A percentile compares a stretch with the other conserved stretches of the same genome.
phyloP scores from a whole-genome alignment of 1,140 invertebrate genomes.

The Spodoptera litura region DNA sequence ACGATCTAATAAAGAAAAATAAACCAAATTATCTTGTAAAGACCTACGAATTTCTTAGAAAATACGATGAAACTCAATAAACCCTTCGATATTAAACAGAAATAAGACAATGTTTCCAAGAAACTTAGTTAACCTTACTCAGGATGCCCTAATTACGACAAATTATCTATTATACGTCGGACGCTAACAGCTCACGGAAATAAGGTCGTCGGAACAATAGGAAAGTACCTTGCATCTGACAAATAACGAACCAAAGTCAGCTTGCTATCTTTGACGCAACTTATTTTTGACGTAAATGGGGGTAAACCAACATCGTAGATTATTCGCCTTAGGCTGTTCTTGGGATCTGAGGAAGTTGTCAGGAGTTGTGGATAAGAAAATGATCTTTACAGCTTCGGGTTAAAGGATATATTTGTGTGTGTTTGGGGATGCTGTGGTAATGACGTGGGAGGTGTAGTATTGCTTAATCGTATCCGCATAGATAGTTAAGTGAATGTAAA shows the following conservation, averaged over 20 bases:
- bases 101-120: neutral
- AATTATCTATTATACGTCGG: conserved; percentile 21
- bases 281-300: conserved; percentile 63
- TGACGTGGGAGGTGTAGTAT: conserved; percentile 15
- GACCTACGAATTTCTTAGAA: neutral
- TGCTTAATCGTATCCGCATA: conserved; percentile 24
- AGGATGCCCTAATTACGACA: conserved; percentile 18
- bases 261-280: conserved; percentile 35
- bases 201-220: conserved; percentile 27
- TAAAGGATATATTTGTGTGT: conserved; percentile 8
- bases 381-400: neutral
- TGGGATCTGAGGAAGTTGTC: conserved; percentile 52
- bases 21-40: too few species aligned
- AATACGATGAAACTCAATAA: neutral
- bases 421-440: conserved; percentile 2
- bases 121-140: conserved; percentile 14
- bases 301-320: conserved; percentile 72
- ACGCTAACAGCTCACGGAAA: conserved; percentile 9
- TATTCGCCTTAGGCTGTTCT: conserved; percentile 66
- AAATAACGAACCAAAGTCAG: conserved; percentile 30
- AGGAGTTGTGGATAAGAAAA: conserved; percentile 7
- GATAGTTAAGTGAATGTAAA: conserved; percentile 22
- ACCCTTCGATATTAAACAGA: neutral
- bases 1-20: too few species aligned
- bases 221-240: conserved; percentile 34